Evolutionary conservation across 2,797 vertebrate species (phyloP), one percentile per base, ranked within the genome.

Genomic region (Staurois parvus): DNA sequence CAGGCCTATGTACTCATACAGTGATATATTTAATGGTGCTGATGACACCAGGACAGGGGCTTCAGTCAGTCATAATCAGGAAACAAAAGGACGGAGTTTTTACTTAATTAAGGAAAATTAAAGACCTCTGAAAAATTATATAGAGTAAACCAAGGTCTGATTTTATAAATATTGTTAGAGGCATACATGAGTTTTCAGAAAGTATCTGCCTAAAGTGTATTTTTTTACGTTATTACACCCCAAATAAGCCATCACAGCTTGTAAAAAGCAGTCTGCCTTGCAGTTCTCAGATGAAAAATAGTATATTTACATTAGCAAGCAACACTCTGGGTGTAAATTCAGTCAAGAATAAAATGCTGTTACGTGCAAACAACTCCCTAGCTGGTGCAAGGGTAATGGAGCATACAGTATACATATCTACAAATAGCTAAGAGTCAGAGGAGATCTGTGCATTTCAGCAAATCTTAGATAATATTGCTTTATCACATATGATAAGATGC

Each of bases 331-430:
- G 77, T 91, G 84, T 91, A 92, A 92, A 89, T 91, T 92, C 90
- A 90, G 88, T 92, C 89, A 91, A 85, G 84, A 93, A 91, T 90
- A 89, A 91, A 93, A 93, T 89, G 89, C 86, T 93, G 75, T 92
- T 93, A 89, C 29, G 10, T 87, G 88, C 88, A 91, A 92, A 88
- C 84, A 91, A 91, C 88, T 93, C 87, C 88, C 90, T 90, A 87
- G 88, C 88, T 93, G 90, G 77, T 91, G 82, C 88, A 88, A 89
- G 85, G 52, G 88, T 94, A 93, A 94, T 93, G 91, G 90, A 91
- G 90, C 92, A 89, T 92, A 87, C 85, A 88, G 90, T 92, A 90
- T 85, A 93, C 87, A 88, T 77, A 91, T 91, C 90, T 67, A 85
- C 86, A 87, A 90, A 84, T 90, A 91, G 89, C 81, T 75, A 89